Base-by-base conservation (phyloP, 2,888 invertebrate species). In the Sminthurides aquaticus region DNA sequence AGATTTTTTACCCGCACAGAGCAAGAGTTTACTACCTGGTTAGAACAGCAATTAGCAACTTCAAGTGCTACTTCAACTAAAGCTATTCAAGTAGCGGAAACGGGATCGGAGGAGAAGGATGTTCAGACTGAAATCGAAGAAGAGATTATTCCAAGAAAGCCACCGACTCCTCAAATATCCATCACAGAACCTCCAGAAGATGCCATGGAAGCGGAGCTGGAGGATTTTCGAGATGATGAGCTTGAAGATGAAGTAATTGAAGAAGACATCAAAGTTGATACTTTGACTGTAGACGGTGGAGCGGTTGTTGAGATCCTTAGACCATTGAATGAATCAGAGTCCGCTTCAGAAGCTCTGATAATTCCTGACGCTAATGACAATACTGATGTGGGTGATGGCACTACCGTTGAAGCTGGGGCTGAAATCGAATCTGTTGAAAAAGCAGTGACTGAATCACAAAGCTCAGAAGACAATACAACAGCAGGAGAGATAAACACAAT, bases 1-100 rank as follows among this genome's bases (percentile, higher is more conserved):
- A 59, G 73, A 57, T 73, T 73, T 60, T 73, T 73, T 49, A 73
- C 73, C 2, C 65, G 68, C 48, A 70, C 73, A 2, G 73, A 73
- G 62, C 70, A 73, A n/a, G 68, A 67, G 5, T 73, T 73, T 63
- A 70, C 70, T 18, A 55, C 64, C 1, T 73, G 73, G 73, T 60
- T 73, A 15, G 71, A 73, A 63, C 64, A 67, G 26, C 73, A 73
- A 60, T 57, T 73, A 34, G 65, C 67, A 5, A 8, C 20, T 5
- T 5, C 20, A 20, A 52, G 52, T 20, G 20, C 52, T 8, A 52
- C 11, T 15, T 15, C 5, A 8, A 52, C 11, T 20, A 22, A 15
- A 20, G 52, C 11, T 20, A 20, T 52, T 22, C 52, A 52, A 22
- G 52, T 52, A 22, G 52, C 3, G 52, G 20, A 52, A 5, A 20